A percentile compares a stretch with the other conserved stretches of the same genome.
These are phyloP conservation scores for Empidonax traillii DNA, from an alignment of 2,113 vertebrate species.

Conservation along the genomic window DNA sequence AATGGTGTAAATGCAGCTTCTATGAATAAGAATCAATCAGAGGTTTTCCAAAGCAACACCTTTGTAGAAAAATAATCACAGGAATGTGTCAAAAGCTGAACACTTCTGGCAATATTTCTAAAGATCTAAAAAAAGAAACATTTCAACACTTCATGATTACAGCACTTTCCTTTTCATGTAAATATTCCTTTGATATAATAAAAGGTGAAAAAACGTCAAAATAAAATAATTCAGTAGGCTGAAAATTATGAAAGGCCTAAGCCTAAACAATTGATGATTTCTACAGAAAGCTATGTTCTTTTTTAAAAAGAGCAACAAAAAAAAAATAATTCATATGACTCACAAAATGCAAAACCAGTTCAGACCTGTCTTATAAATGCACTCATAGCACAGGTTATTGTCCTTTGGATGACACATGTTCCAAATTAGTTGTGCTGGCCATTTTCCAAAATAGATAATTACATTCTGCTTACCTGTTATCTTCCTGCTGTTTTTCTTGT, in stretches of 20 bases:
- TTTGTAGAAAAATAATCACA: not conserved
- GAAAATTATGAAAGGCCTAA: not conserved
- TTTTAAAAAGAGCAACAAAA: not conserved
- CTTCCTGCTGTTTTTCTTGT: not conserved
- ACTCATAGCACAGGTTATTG: not conserved
- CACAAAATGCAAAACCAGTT: not conserved
- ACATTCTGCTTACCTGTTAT: not conserved
- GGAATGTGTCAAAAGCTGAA: not conserved
- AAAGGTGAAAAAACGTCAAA: not conserved
- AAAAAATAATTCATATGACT: not conserved
- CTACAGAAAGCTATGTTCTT: not conserved
- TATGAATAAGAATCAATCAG: not conserved
- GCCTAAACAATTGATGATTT: not conserved
- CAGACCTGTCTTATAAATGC: not conserved
- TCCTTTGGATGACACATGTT: not conserved
- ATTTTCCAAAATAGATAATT: slow-evolving; percentile 11
- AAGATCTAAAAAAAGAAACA: not conserved
- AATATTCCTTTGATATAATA: not conserved
- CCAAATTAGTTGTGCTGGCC: not conserved
- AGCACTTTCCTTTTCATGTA: not conserved
- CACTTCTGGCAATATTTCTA: not conserved
- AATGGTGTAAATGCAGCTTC: not conserved
- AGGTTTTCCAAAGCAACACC: not conserved
- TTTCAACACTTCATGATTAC: not conserved
- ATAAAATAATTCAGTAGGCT: not conserved